Base-by-base conservation (phyloP, 2,797 vertebrate genomes). In the Acanthurus tractus region DNA sequence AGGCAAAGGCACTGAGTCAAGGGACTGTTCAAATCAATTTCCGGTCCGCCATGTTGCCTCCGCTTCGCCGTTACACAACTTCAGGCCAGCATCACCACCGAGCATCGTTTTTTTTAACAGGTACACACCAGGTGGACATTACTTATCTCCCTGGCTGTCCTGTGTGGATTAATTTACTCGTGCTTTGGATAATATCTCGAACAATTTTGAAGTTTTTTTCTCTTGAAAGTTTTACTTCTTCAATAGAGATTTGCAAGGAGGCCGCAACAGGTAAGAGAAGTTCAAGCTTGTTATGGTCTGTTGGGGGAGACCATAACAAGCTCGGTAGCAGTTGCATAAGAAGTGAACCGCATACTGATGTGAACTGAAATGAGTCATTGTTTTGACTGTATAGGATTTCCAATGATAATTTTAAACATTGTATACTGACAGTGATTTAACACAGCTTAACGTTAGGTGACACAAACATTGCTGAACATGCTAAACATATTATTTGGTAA, bases 11-110 rank as follows among this genome's bases (percentile, higher is more conserved):
- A 29, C 2, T 3, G 5, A 2, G 25, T 29, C 3, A 29, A 29
- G 3, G 25, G 3, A 4, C 25, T 29, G 2, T 29, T 29, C 25
- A 29, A 29, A 54, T 66, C 49, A 70, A 40, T 70, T 68, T 81
- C 46, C 53, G 25, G 63, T 49, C 8, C 15, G 29, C 38, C 75
- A 63, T 79, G 53, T 85, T 83, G 66, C 29, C 48, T 66, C 22
- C 6, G 25, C 25, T 4, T 29, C 5, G 3, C 36, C 14, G 62
- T 66, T 70, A 18, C 42, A 49, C 42, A 61, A 18, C 23, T 4
- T 15, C 7, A 23, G 61, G 36, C 7, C 44, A 70, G 11, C 40
- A 63, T 40, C 63, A 44, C 38, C 1, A 25, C 4, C 11, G 10
- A n/a, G 20, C 57, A 55, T 42, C 25, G 6, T 40, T n/a, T n/a